These are phyloP conservation scores for Diachasma alloeum DNA, from an alignment of 1,140 invertebrate species.

Conservation along the genomic window DNA sequence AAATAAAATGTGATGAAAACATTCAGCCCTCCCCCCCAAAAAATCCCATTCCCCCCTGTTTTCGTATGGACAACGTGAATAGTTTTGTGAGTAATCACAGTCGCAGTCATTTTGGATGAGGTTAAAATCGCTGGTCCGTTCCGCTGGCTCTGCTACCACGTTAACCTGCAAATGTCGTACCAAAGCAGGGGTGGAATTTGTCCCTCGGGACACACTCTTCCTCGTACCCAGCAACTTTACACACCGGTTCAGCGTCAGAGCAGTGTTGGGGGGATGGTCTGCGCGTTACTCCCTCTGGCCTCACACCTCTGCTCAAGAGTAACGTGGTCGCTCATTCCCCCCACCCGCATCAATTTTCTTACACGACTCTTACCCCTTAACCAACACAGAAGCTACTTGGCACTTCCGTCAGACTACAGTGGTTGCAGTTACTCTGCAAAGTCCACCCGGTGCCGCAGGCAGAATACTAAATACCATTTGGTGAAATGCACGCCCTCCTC, in stretches of 20 bases:
- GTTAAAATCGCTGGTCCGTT: slow-evolving; percentile 49
- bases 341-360: not conserved
- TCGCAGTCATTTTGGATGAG: not conserved
- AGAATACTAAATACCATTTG: slow-evolving; percentile 38
- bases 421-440: slow-evolving; percentile 31
- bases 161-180: slow-evolving; percentile 53
- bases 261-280: not conserved
- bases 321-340: not conserved
- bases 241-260: not conserved
- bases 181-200: slow-evolving; percentile 44
- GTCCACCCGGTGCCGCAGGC: slow-evolving; percentile 14
- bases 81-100: not conserved
- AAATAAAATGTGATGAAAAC: no score
- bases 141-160: slow-evolving; percentile 36
- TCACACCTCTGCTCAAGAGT: not conserved
- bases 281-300: not conserved
- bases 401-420: slow-evolving; percentile 29
- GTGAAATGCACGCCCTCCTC: slow-evolving; percentile 10
- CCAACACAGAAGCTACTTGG: slow-evolving; percentile 19
- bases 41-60: not conserved
- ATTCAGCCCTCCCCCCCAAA: no score
- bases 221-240: slow-evolving; percentile 26
- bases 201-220: slow-evolving; percentile 44
- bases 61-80: not conserved
- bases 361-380: not conserved